A percentile compares a stretch with the other conserved stretches of the same genome.
These are phyloP conservation scores for Neolamprologus sp. DNA, from an alignment of 2,113 vertebrate species.

Conservation along the genomic window DNA sequence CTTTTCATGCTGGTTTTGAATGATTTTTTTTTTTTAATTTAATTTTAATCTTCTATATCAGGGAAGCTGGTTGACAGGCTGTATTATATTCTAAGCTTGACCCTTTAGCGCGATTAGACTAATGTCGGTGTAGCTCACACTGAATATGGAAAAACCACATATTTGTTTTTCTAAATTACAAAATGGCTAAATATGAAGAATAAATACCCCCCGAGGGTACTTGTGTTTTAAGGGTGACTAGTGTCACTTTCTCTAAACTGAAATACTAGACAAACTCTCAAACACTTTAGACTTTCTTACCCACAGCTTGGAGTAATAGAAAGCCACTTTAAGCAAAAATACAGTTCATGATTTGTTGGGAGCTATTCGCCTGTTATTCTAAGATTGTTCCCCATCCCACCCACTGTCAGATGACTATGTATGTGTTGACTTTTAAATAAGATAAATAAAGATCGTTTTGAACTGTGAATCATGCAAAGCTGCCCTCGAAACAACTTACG, in stretches of 20 bases:
- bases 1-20: background rate
- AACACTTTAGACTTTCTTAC: background rate
- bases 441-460: background rate
- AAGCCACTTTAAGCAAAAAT: background rate
- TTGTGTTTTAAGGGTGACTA: background rate
- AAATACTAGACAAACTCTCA: background rate
- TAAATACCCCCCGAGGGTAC: background rate
- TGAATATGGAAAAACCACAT: background rate
- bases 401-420: background rate
- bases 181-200: background rate
- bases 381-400: background rate
- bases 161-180: background rate
- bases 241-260: background rate
- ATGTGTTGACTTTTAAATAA: background rate
- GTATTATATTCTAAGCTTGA: background rate
- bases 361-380: background rate
- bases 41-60: background rate
- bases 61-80: background rate
- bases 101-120: background rate
- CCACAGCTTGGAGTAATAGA: background rate
- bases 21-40: fast-evolving
- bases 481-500: background rate
- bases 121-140: background rate
- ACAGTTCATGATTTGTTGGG: background rate
- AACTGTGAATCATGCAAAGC: background rate